phyloP scores from a whole-genome alignment of 2,113 vertebrate species.

The Arvicanthis niloticus region DNA sequence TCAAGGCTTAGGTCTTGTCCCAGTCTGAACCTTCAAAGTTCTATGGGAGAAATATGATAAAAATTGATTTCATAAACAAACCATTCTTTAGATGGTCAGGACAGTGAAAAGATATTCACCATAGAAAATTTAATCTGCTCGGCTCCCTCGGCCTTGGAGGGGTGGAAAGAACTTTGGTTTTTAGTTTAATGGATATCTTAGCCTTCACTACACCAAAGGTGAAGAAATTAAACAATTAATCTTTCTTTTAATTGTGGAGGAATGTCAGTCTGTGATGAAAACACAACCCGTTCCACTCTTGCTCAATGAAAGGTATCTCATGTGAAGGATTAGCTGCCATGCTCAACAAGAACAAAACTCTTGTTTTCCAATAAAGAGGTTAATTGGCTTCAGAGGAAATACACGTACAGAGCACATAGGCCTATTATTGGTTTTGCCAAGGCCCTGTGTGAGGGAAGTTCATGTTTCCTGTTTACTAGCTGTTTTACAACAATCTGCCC shows the following conservation, averaged over 20 bases:
- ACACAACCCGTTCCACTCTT: conserved; percentile 78
- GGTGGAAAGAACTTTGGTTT: conserved; percentile 55
- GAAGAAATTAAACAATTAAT: conserved; percentile 86
- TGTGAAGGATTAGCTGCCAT: conserved; percentile 85
- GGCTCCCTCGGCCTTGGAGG: conserved; percentile 13
- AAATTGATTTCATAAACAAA: conserved; percentile 57
- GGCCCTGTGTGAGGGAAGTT: conserved; percentile 78
- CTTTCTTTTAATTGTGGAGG: conserved; percentile 79
- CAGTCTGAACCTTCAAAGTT: conserved; percentile 49
- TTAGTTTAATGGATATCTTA: conserved; percentile 70
- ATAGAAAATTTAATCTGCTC: conserved; percentile 60
- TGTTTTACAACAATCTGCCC: conserved; percentile 85
- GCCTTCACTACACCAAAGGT: conserved; percentile 75
- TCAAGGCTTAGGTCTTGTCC: conserved; percentile 29
- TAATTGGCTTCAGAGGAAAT: conserved; percentile 86
- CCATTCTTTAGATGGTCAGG: neutral
- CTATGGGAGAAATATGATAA: conserved; percentile 54
- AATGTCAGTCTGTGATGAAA: conserved; percentile 72
- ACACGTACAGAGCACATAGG: conserved; percentile 75
- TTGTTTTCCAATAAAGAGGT: conserved; percentile 89
- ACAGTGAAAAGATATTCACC: conserved; percentile 38
- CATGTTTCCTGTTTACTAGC: conserved; percentile 85
- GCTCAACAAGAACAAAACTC: conserved; percentile 82
- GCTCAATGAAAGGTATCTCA: conserved; percentile 80
- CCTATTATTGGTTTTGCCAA: conserved; percentile 86